A percentile compares a stretch with the other conserved stretches of the same genome.
Conservation (phyloP, 2,113 vertebrate genomes). For the Probosciger aterrimus region DNA sequence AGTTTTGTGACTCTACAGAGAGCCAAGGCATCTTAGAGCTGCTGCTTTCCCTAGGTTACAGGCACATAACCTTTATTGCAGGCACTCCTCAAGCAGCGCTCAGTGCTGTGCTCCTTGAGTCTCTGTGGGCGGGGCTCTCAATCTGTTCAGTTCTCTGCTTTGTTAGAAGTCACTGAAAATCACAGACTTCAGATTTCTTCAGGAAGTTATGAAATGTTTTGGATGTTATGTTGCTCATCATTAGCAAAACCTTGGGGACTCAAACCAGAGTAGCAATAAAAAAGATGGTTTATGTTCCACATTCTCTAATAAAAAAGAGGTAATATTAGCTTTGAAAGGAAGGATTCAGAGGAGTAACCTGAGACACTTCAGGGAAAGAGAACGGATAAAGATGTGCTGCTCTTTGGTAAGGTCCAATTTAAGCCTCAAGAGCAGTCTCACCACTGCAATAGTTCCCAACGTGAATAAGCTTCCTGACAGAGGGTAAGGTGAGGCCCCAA, state of each 20-base stretch:
- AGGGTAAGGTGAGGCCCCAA: background rate
- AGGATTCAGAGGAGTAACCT: background rate
- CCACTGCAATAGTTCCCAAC: background rate
- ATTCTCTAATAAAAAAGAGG: background rate
- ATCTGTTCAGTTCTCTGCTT: background rate
- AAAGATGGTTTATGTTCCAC: background rate
- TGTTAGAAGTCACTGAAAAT: constrained; percentile 7
- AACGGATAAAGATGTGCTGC: background rate
- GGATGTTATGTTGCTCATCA: constrained; percentile 1
- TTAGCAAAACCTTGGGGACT: constrained; percentile 28
- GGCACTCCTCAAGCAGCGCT: fast-evolving
- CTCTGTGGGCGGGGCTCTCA: background rate
- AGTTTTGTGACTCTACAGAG: background rate
- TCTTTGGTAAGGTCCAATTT: background rate
- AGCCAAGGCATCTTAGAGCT: background rate
- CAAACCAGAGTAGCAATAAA: constrained; percentile 11
- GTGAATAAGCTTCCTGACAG: background rate
- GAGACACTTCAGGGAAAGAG: background rate
- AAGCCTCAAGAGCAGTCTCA: background rate
- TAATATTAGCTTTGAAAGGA: background rate
- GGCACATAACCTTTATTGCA: background rate
- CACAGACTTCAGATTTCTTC: constrained; percentile 26
- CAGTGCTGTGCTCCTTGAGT: background rate
- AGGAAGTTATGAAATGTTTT: constrained; percentile 32
- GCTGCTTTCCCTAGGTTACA: background rate